Evolutionary conservation across 2,113 vertebrate genomes (phyloP), one percentile per base, ranked within the genome.

Genomic region (Apteryx mantelli): DNA sequence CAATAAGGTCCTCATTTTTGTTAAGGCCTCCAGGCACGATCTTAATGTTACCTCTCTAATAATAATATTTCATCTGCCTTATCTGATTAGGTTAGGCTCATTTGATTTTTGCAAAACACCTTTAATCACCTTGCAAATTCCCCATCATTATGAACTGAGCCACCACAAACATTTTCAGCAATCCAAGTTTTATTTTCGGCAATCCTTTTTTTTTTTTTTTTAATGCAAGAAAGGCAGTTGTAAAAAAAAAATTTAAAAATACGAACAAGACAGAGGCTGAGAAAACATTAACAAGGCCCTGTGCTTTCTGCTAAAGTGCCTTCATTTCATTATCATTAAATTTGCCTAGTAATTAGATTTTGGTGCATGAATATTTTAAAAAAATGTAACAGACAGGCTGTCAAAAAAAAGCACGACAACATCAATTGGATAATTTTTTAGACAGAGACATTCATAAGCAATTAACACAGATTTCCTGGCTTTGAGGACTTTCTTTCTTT

Each of bases 271-370:
- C 86, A 86, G 95, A 96, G 96, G 76, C 90, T 93, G 96, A 78
- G 95, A 78, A 96, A 97, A 92, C 92, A 93, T 92, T 83, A 93
- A 88, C 93, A 70, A 78, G 93, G 86, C 94, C 95, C 74, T 16
- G 44, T 74, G 95, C 95, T 95, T 96, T 77, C 94, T 96, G 94
- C 94, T 95, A 81, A 95, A 95, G 96, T 92, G 95, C 95, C 95
- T 96, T 96, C 97, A 94, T 94, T 94, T 96, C 97, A 96, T 97
- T 96, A 97, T 90, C 96, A 96, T 96, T 96, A 96, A 95, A 97
- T 97, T 97, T 95, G 90, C 97, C 93, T 94, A 55, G 88, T 95
- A 97, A 97, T 97, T 96, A 97, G 97, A 96, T 97, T 97, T 96
- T 46, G 0, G 86, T 75, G 88, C 96, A 96, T 96, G 96, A 96